phyloP scores from a whole-genome alignment of 35 echinoderm and acorn worm genomes.

The Acanthaster planci region DNA sequence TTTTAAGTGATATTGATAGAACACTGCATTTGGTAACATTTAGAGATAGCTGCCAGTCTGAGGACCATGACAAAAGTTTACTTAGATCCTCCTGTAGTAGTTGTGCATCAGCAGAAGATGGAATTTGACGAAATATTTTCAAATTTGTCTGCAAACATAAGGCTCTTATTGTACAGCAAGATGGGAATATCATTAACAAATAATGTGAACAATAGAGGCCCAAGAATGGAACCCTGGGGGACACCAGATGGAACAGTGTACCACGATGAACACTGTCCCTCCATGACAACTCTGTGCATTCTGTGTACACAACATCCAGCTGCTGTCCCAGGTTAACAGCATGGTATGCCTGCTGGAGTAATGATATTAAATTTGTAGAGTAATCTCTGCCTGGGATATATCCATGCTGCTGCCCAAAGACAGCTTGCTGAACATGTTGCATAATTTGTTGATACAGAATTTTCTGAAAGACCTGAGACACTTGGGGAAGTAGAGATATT shows the following conservation, averaged over 20 bases:
- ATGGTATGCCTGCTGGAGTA: background rate
- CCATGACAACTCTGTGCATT: slow-evolving; percentile 3
- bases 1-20: background rate
- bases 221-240: slow-evolving; percentile 29
- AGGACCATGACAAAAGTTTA: background rate
- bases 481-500: background rate
- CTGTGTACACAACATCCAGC: background rate
- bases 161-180: background rate
- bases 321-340: background rate
- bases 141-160: background rate
- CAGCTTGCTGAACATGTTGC: background rate
- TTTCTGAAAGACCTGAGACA: background rate
- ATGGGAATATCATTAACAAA: slow-evolving; percentile 15
- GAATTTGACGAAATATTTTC: background rate
- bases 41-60: background rate
- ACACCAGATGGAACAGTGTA: background rate
- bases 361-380: background rate
- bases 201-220: slow-evolving; percentile 14
- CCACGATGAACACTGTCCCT: background rate
- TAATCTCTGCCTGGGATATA: background rate
- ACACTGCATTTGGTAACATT: background rate
- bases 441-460: background rate
- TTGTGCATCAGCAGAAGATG: background rate
- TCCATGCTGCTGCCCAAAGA: background rate
- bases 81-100: background rate